Base-by-base conservation (phyloP, 2,113 vertebrate species). In the Lepisosteus osseus region DNA sequence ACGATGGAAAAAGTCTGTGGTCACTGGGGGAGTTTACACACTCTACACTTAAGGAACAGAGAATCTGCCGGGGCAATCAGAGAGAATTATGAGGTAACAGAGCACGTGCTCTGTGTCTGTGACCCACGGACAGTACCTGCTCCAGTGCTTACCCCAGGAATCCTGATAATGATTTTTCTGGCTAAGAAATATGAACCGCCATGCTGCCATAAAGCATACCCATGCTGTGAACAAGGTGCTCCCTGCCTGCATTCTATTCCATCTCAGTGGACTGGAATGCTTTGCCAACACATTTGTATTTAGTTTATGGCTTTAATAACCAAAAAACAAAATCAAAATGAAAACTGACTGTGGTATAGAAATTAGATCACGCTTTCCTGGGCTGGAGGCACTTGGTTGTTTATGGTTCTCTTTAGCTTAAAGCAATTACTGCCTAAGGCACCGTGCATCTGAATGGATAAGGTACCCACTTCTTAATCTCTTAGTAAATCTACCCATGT, bases 281-380 rank as follows among this genome's bases (percentile, higher is more conserved):
- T 64, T 12, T 15, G 17, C 44, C 17, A 74, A 72, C 73, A 84
- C 68, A 41, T 29, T 82, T 29, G 72, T 80, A 69, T 68, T 83
- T 71, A 80, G 54, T 80, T 77, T 78, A 74, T 73, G 80, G 66
- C 74, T 83, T 88, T 86, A 86, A 89, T 89, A 86, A 87, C 59
- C 29, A 29, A 29, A 61, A 64, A 86, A 17, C 15, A 17, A 82
- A 88, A 78, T 71, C 61, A 65, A 79, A 81, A 86, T 79, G 77
- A 75, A 78, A 82, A 86, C 75, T 54, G 69, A 62, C 82, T 51
- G 72, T 44, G 78, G 69, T 83, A 80, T 84, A 86, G 7, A 82
- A 76, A 84, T 84, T 77, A 84, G 51, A 14, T 43, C 74, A 83
- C 82, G 85, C 84, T 84, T 76, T 81, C 5, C 72, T 82, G 65